Base-by-base conservation (phyloP, 2,797 vertebrate species). In the Protosalanx chinensis region DNA sequence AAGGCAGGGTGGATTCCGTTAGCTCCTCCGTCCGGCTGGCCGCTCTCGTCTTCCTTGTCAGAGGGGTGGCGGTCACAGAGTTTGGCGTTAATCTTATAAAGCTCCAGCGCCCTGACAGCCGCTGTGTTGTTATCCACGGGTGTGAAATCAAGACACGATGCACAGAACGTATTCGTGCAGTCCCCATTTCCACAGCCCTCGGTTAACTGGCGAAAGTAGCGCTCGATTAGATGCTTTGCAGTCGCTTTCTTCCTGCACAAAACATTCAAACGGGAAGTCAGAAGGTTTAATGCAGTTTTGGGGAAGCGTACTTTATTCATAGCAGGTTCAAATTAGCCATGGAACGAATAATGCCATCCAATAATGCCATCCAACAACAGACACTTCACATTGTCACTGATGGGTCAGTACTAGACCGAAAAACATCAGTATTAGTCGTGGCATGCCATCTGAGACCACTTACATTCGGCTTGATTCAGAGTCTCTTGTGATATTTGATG, bases 151-250 rank as follows among this genome's bases (percentile, higher is more conserved):
- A 91, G 89, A 86, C 94, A 95, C 81, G 97, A 99, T 88, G 97
- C 98, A 87, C 97, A 99, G 88, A 96, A 96, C 91, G 96, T 95
- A 93, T 99, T 99, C 86, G 95, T 94, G 94, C 98, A 99, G 94
- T 94, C 93, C 91, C 95, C 96, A 96, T 98, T 98, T 93, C 98
- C 98, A 93, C 98, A 99, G 93, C 98, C 98, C 86, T 98, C 95
- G 10, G 97, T 99, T 94, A 99, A 95, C 96, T 99, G 98, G 88
- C 94, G 95, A 94, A 98, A 99, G 95, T 98, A 99, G 93, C 97
- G 97, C 93, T 99, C 97, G 90, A 99, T 99, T 93, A 99, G 95
- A 94, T 98, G 96, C 94, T 99, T 99, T 91, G 97, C 97, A 92
- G 97, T 95, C 86, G 95, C 95, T 95, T 94, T 98, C 96, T 99